These are phyloP conservation scores for Pardalotus punctatus DNA, from an alignment of 2,113 vertebrate species.

Conservation along the genomic window DNA sequence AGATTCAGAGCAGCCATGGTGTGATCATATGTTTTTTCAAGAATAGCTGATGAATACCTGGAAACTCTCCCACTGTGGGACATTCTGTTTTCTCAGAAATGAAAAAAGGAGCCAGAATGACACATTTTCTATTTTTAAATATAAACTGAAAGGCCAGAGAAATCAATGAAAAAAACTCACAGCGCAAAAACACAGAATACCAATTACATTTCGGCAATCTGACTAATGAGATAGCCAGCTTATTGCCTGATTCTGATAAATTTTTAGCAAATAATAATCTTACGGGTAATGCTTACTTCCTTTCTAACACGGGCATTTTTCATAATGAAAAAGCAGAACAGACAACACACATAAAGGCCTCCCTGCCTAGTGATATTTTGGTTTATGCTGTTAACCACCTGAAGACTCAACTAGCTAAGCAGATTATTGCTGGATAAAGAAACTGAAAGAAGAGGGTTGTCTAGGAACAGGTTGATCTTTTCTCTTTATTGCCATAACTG, in stretches of 20 bases:
- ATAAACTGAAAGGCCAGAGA: slow-evolving; percentile 57
- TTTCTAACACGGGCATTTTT: not conserved
- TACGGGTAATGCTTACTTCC: not conserved
- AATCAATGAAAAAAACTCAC: slow-evolving; percentile 54
- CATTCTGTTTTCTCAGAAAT: slow-evolving; percentile 62
- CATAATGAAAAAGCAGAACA: not conserved
- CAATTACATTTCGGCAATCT: slow-evolving; percentile 5
- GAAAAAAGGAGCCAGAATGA: slow-evolving; percentile 41
- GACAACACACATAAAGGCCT: not conserved
- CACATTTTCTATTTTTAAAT: slow-evolving; percentile 69
- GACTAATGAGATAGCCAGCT: slow-evolving; percentile 1
- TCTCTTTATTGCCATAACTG: not conserved
- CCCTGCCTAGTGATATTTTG: not conserved
- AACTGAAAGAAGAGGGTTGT: not conserved
- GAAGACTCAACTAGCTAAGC: not conserved
- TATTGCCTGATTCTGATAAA: slow-evolving; percentile 23
- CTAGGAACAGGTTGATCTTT: not conserved
- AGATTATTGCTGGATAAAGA: not conserved
- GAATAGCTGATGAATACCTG: slow-evolving; percentile 72
- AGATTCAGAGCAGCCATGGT: slow-evolving; percentile 62
- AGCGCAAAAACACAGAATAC: slow-evolving; percentile 3
- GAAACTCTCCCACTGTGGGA: slow-evolving; percentile 65
- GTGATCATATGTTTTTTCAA: slow-evolving; percentile 77
- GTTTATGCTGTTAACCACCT: not conserved
- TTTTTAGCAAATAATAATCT: slow-evolving; percentile 3